Evolutionary conservation across 2,113 vertebrate species (phyloP), one percentile per base, ranked within the genome.

Genomic region (Alces alces): DNA sequence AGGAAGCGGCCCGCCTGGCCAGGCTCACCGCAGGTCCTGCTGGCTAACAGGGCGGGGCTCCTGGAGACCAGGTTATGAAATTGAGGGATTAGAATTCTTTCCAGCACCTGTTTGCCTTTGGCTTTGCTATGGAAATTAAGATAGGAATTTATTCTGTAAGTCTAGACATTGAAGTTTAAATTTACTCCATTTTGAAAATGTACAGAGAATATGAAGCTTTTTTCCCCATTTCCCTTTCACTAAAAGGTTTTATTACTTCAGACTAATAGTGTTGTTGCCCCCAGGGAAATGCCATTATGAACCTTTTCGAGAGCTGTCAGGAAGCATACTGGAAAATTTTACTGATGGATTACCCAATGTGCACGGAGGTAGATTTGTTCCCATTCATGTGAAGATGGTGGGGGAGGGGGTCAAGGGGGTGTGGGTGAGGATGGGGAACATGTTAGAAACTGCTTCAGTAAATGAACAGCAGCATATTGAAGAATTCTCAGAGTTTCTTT

Each of bases 161-260:
- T 89, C 86, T 97, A 86, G 86, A 96, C 95, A 61, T 30, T 91
- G n/a, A 97, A 91, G 76, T 89, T 96, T 79, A 94, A 96, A 93
- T 89, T 70, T 84, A 89, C 54, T 83, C 79, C 64, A 50, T 92
- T 96, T 95, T 64, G 52, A 97, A 97, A 86, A 84, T 91, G 89
- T 55, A 90, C 52, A 57, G 88, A 93, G 93, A 98, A 87, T 85
- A 93, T 50, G 93, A 61, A 91, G 47, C n/a, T 60, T 27, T 27
- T 16, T 45, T 7, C 11, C 9, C 52, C 84, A 90, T 92, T 97
- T 97, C 66, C n/a, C 57, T 79, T 94, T 97, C 43, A 36, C 94
- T 96, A 93, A 98, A 95, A 96, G 91, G 76, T 94, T 98, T 98
- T 94, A 96, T 97, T 96, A 92, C 94, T 97, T 96, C 52, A 86